phyloP scores from a whole-genome alignment of 2,797 vertebrate genomes.

The Morelia viridis region DNA sequence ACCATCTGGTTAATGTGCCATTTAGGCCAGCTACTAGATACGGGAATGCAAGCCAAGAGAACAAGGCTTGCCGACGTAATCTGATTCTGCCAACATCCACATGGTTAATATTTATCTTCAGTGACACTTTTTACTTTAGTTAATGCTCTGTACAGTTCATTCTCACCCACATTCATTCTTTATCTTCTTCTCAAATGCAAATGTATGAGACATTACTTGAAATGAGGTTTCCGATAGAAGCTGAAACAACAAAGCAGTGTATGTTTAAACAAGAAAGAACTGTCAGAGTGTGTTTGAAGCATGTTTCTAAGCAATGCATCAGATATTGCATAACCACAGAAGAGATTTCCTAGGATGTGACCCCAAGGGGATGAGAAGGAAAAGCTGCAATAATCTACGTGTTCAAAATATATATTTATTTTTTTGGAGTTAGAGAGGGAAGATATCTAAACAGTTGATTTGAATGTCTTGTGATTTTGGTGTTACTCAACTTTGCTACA shows the following conservation, averaged over 20 bases:
- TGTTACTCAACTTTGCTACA: neutral
- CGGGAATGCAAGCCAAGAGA: conserved; percentile 1
- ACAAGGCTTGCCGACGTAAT: neutral
- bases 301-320: neutral
- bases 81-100: conserved; percentile 8
- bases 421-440: neutral
- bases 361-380: neutral
- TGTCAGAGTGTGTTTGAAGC: neutral
- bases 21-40: neutral
- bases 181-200: neutral
- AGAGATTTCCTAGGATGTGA: conserved; percentile 13
- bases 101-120: conserved; percentile 13
- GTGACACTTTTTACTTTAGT: neutral
- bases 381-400: neutral
- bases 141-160: neutral
- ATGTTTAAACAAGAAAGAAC: neutral
- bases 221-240: neutral
- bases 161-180: neutral
- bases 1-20: conserved; percentile 19
- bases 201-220: neutral
- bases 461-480: neutral
- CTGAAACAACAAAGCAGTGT: too few relatives aligned
- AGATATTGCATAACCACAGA: conserved; percentile 11
- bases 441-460: neutral
- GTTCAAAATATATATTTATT: conserved; percentile 13